Evolutionary conservation across 2,797 vertebrate species (phyloP).

Genomic region (Syngnathus rostellatus): DNA sequence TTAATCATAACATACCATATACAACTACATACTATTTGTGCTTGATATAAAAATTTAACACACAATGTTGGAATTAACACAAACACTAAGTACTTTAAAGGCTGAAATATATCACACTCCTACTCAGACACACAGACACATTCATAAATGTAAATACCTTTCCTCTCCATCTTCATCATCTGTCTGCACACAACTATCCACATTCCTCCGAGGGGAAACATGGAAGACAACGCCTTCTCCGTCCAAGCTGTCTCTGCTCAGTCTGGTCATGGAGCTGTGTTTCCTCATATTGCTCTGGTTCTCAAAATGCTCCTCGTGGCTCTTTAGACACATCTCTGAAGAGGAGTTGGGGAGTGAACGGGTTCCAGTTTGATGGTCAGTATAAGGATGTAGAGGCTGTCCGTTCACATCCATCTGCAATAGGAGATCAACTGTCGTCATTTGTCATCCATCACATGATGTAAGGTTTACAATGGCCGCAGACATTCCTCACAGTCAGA

Average conservation of each 20-base stretch:
- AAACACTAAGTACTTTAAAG: background rate
- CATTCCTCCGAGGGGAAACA: conserved; percentile 73
- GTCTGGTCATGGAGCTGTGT: conserved; percentile 90
- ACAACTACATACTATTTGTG: background rate
- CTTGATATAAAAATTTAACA: background rate
- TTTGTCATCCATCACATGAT: background rate
- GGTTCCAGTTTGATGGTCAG: conserved; percentile 58
- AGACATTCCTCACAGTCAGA: background rate
- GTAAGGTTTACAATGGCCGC: too few relatives aligned
- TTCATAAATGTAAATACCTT: conserved; percentile 47
- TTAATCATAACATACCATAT: background rate
- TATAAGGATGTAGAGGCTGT: conserved; percentile 73
- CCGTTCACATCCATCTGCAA: conserved; percentile 66
- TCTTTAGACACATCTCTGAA: conserved; percentile 90
- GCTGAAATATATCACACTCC: background rate
- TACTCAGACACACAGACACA: background rate
- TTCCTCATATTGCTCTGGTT: conserved; percentile 79
- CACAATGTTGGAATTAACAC: background rate
- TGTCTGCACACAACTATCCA: conserved; percentile 93
- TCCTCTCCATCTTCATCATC: conserved; percentile 93
- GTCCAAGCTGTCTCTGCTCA: conserved; percentile 77
- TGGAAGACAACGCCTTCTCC: conserved; percentile 72
- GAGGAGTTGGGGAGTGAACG: conserved; percentile 85
- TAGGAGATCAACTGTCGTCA: conserved; percentile 1
- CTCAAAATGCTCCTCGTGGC: conserved; percentile 77